Base-by-base conservation (phyloP, 2,113 vertebrate genomes). In the Urocolius indicus region DNA sequence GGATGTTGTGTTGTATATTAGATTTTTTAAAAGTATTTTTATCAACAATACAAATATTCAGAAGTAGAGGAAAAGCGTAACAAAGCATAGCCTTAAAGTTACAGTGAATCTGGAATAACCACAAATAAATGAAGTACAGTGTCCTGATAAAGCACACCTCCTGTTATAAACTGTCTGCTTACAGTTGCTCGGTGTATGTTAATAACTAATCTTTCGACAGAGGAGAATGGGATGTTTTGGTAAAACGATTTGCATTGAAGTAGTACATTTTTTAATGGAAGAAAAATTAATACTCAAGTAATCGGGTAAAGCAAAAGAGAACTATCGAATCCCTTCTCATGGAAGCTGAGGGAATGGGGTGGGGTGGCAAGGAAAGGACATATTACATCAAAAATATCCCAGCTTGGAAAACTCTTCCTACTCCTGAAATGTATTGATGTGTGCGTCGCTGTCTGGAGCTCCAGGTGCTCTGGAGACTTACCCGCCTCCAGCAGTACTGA, bases 11-110 rank as follows among this genome's bases (percentile, higher is more conserved):
- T 96, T 95, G 81, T 93, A 76, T 87, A 81, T 93, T 93, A 93
- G 93, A 89, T 89, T 96, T 94, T 94, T 90, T 89, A 82, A n/a
- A 94, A 93, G 41, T 95, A 86, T 97, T 97, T 95, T 96, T 97
- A 90, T 96, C 93, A 73, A 84, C 95, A 48, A 29, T 67, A 83
- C 78, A 85, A 20, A 80, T 82, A 91, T 91, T 97, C 95, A 89
- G 91, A 94, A 81, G 57, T 80, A 88, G 95, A 89, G 74, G 73
- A 91, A 69, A 48, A 58, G 18, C 57, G 14, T 93, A 93, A 65
- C 20, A 34, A 97, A 95, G 84, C 74, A 61, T 88, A 89, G 97
- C 97, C 97, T 96, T 95, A 95, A 93, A 77, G 89, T 81, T 52
- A 69, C 76, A 82, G 61, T 54, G 61, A 79, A 61, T 91, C 81